These are phyloP conservation scores for Leontocebus nigricollis DNA, from an alignment of 2,797 vertebrate species.

Conservation along the genomic window DNA sequence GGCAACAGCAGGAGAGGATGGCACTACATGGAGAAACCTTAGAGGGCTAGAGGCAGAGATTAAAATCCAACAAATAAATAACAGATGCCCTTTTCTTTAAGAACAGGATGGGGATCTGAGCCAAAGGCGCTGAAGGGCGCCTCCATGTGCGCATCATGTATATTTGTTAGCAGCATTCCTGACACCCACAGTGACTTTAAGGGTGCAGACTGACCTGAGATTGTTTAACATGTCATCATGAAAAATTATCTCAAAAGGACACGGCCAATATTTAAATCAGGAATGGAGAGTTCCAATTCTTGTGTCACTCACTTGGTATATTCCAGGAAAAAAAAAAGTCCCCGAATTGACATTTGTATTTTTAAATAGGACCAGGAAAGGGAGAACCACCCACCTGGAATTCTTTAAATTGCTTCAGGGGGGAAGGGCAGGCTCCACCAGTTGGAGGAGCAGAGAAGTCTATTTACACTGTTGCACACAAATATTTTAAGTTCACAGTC, in stretches of 20 bases:
- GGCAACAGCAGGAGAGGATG: background rate
- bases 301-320: constrained; percentile 16
- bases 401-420: constrained; percentile 46
- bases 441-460: background rate
- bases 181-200: constrained; percentile 54
- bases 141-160: background rate
- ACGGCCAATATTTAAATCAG: constrained; percentile 1
- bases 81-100: background rate
- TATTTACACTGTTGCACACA: background rate
- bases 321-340: background rate
- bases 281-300: background rate
- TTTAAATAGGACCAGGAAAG: constrained; percentile 47
- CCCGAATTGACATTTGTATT: background rate
- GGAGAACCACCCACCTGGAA: constrained; percentile 64
- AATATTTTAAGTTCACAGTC: constrained; percentile 47
- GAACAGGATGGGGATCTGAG: background rate
- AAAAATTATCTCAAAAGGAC: constrained; percentile 56
- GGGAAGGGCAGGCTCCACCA: background rate
- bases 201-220: constrained; percentile 45
- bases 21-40: background rate
- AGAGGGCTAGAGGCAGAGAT: background rate
- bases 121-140: background rate
- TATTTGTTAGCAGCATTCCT: constrained; percentile 20
- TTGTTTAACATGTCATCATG: constrained; percentile 66
- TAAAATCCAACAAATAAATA: background rate